Evolutionary conservation across 2,888 invertebrate genomes (phyloP), one percentile per base, ranked within the genome.

Genomic region (Drosophila suboccidentalis): DNA sequence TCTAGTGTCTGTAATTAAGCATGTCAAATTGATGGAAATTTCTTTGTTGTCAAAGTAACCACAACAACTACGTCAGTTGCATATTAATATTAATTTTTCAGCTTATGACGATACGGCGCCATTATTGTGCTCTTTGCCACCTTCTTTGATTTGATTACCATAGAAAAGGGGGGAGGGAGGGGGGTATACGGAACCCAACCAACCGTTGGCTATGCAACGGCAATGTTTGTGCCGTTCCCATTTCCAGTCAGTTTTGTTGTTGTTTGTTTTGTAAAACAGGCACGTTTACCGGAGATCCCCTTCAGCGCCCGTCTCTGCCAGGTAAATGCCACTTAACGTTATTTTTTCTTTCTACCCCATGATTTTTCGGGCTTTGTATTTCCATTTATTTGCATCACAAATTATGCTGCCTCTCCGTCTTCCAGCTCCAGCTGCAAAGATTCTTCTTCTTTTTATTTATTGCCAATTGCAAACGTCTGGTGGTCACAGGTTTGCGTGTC

Each of bases 241-340:
- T 77, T 80, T 78, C 54, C 69, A 71, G 58, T 58, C 59, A 39
- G 39, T 63, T 34, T 44, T 46, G 8, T 50, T 41, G 61, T 87
- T 84, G 90, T 84, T 84, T 84, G 90, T 90, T 88, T 84, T 89
- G 80, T 84, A 84, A 84, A 84, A 82, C 88, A 89, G 86, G 71
- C 83, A 89, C 83, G 83, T 89, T 82, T 63, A 64, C 38, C 60
- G 15, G 1, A 29, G 47, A 44, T 29, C 46, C 50, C 34, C 19
- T 43, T 8, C 0, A 44, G 19, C 13, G 10, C 82, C 50, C 63
- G 13, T 19, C 39, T 17, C n/a, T 8, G 17, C 11, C 63, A 87
- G 85, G 88, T 86, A 86, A 86, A 88, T 90, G 73, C 78, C 89
- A 90, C 87, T 86, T 86, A 82, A 83, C 71, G 80, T 82, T 90